phyloP scores from a whole-genome alignment of 2,888 invertebrate genomes.

The Tipula helvola region DNA sequence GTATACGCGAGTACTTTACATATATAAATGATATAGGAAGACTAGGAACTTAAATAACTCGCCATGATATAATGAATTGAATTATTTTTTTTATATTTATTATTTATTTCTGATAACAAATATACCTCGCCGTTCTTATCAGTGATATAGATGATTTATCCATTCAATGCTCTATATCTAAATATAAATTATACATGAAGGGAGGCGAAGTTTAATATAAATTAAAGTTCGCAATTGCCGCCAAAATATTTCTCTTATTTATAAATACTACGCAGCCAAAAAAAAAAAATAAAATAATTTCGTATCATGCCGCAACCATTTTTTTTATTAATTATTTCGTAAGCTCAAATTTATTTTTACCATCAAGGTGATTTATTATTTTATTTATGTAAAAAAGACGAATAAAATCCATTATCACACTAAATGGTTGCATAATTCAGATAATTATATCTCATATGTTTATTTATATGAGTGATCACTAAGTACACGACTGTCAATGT shows the following conservation, averaged over 20 bases:
- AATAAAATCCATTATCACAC: not conserved
- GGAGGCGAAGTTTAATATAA: not conserved
- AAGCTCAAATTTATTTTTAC: not conserved
- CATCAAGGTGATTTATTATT: not conserved
- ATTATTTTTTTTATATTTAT: not conserved
- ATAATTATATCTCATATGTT: not conserved
- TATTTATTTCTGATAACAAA: slow-evolving; percentile 4
- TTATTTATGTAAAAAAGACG: not conserved
- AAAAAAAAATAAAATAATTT: not conserved
- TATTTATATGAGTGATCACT: not conserved
- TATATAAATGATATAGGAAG: not conserved
- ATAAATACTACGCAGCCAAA: not conserved
- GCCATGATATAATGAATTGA: not conserved
- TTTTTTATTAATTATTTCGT: not conserved
- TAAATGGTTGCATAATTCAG: not conserved
- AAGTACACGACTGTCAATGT: not conserved
- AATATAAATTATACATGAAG: not conserved
- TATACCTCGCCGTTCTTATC: not conserved
- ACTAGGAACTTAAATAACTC: not conserved
- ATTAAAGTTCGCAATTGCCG: not conserved
- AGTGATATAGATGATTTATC: slow-evolving; percentile 4
- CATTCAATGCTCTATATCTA: not conserved
- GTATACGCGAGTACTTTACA: not conserved
- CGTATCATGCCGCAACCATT: not conserved
- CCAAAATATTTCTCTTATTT: not conserved